phyloP scores from a whole-genome alignment of 2,888 invertebrate species.

The Tridacna gigas region DNA sequence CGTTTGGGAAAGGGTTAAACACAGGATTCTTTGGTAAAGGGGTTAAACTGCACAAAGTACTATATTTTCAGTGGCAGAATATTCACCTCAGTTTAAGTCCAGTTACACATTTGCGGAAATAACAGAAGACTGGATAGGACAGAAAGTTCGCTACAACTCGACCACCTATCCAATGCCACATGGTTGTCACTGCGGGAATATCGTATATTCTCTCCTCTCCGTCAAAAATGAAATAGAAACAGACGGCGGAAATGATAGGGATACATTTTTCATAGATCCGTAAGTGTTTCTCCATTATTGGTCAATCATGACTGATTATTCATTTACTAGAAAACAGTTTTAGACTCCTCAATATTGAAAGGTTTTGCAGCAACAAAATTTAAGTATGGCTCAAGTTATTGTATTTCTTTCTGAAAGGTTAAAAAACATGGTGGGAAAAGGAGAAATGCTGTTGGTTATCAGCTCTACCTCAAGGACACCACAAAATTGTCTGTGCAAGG shows the following conservation, averaged over 20 bases:
- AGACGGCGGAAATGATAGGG: neutral
- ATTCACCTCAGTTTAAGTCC: slow-evolving; percentile 38
- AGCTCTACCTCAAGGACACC: too few species aligned
- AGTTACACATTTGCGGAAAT: slow-evolving; percentile 40
- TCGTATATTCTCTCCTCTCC: slow-evolving; percentile 35
- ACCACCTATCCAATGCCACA: slow-evolving; percentile 40
- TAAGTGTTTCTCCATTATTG: neutral
- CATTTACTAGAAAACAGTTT: too few species aligned
- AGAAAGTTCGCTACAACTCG: slow-evolving; percentile 39
- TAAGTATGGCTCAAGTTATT: too few species aligned
- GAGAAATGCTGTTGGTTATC: too few species aligned
- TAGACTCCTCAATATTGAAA: too few species aligned
- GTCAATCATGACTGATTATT: too few species aligned
- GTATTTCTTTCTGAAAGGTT: too few species aligned
- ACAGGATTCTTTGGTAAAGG: neutral
- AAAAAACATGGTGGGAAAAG: too few species aligned
- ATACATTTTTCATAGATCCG: neutral
- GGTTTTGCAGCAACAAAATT: too few species aligned
- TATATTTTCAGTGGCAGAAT: slow-evolving; percentile 27
- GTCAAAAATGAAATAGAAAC: slow-evolving; percentile 38
- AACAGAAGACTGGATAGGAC: slow-evolving; percentile 24
- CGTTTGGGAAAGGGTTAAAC: too few species aligned
- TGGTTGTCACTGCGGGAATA: slow-evolving; percentile 34
- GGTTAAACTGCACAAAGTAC: neutral
- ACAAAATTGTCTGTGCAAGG: too few species aligned